These are phyloP conservation scores for Heliornis fulica DNA, from an alignment of 2,113 vertebrate species.

Conservation along the genomic window DNA sequence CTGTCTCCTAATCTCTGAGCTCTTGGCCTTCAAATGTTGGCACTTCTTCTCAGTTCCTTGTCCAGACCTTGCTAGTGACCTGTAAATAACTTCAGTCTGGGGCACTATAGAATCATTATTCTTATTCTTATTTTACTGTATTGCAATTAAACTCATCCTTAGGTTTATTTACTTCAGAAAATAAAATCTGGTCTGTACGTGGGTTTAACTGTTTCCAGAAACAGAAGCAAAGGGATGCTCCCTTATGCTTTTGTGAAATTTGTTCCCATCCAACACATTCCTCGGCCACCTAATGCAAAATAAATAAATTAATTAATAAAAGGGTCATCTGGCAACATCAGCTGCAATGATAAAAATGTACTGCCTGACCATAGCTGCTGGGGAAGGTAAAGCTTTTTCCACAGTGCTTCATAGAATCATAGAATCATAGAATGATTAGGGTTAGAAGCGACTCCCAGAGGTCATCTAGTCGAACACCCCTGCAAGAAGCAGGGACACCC, in stretches of 20 bases:
- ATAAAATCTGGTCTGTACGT: not conserved
- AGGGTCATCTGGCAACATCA: not conserved
- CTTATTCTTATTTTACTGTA: not conserved
- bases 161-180: not conserved
- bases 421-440: too few relatives aligned
- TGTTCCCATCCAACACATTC: not conserved
- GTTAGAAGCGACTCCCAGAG: too few relatives aligned
- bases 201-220: not conserved
- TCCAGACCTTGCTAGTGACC: not conserved
- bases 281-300: not conserved
- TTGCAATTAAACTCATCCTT: not conserved
- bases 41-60: not conserved
- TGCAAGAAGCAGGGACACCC: too few relatives aligned
- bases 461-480: too few relatives aligned
- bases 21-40: not conserved
- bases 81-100: not conserved
- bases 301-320: too few relatives aligned
- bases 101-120: too few relatives aligned
- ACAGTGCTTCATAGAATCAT: too few relatives aligned
- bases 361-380: not conserved
- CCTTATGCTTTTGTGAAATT: not conserved
- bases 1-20: not conserved
- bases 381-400: not conserved
- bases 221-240: not conserved
- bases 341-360: not conserved